Evolutionary conservation across 2,888 invertebrate species (phyloP).

Genomic region (Epinotia demarniana): DNA sequence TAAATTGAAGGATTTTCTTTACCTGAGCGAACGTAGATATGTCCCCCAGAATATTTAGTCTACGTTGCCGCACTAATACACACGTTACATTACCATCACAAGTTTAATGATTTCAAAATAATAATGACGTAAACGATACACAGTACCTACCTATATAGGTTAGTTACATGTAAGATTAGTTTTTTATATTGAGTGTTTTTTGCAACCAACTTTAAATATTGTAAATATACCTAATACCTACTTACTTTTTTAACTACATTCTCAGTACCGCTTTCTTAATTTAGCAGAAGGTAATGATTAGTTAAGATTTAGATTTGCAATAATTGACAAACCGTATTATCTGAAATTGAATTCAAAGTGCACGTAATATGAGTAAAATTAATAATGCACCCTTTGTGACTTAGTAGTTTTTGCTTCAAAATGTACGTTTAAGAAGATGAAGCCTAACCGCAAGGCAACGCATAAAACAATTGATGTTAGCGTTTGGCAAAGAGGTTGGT

Average conservation of each 20-base stretch:
- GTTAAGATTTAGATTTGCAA: too few relatives aligned
- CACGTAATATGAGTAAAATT: not conserved
- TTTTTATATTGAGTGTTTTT: too few relatives aligned
- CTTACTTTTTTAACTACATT: too few relatives aligned
- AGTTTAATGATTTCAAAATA: not conserved
- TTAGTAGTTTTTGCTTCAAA: not conserved
- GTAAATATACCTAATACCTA: too few relatives aligned
- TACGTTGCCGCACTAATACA: not conserved
- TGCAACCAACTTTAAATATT: too few relatives aligned
- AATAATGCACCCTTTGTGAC: not conserved
- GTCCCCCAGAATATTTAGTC: not conserved
- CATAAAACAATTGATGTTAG: constrained; percentile 41
- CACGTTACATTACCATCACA: too few relatives aligned
- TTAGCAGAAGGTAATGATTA: too few relatives aligned
- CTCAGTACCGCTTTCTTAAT: too few relatives aligned
- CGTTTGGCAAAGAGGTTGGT: constrained; percentile 45
- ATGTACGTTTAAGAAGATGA: not conserved
- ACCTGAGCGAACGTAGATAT: not conserved
- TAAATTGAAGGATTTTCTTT: not conserved
- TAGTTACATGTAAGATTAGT: too few relatives aligned
- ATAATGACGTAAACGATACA: too few relatives aligned
- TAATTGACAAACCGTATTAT: too few relatives aligned
- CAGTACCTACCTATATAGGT: too few relatives aligned
- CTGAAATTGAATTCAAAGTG: not conserved
- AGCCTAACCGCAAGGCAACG: constrained; percentile 25